Evolutionary conservation across 2,797 vertebrate species (phyloP), one percentile per base, ranked within the genome.

Genomic region (Podarcis lilfordi): DNA sequence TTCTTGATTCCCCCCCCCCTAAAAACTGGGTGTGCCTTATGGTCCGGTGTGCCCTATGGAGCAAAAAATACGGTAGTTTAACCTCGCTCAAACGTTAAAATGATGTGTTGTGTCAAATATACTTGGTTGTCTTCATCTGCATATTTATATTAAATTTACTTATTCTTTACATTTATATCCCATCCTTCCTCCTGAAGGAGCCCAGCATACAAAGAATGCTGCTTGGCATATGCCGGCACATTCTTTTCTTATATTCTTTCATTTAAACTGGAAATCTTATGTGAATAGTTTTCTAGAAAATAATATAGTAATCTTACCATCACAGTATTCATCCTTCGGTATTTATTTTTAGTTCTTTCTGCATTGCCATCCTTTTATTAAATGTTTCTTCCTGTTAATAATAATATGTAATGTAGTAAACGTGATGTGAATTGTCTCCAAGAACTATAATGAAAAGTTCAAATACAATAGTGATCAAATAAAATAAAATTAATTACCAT

Each of bases 341-440:
- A 75, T 87, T 92, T 91, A 61, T 88, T 93, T 94, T 76, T 81
- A 85, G 59, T 37, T 45, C 82, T 13, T 80, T 80, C 87, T 94
- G 45, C 88, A 80, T 89, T 90, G 88, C 91, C 61, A 87, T 91
- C n/a, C 92, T 86, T 76, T 86, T 90, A 91, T 91, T 92, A 91
- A 91, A 92, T 93, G 81, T 87, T 92, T 82, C 89, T 89, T 93
- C 80, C 59, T 89, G 72, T 92, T 55, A 55, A 55, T 91, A 91
- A 94, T 95, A 91, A 85, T 37, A 45, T 89, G 17, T 91, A 95
- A 92, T 94, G 64, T 25, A 84, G 88, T 89, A 71, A 92, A 85
- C 25, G 72, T 93, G 80, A 89, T 93, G 92, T 94, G 88, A 94
- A 87, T 93, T 89, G 71, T 90, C 85, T 1, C 64, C 13, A 0